These are phyloP conservation scores for Druon quercuslanigerum DNA, from an alignment of 1,140 invertebrate species.

Conservation along the genomic window DNA sequence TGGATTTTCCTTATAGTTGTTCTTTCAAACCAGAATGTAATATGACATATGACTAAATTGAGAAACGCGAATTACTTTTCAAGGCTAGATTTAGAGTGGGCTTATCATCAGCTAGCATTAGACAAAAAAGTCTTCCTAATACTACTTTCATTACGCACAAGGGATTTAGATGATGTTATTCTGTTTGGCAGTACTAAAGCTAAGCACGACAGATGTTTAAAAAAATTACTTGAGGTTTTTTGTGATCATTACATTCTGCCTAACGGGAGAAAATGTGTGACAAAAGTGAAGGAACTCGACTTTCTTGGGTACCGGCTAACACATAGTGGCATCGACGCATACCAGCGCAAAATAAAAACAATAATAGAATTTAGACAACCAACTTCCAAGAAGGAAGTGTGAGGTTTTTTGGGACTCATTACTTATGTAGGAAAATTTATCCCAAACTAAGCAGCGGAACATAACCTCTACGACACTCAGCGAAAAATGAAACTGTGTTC, in stretches of 20 bases:
- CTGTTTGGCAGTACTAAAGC: not conserved
- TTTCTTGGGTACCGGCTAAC: slow-evolving; percentile 57
- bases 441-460: too few species aligned
- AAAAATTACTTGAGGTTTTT: not conserved
- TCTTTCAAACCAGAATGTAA: slow-evolving; percentile 12
- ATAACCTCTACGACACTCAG: too few species aligned
- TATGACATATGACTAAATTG: slow-evolving; percentile 50
- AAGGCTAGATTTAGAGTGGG: slow-evolving; percentile 54
- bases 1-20: slow-evolving; percentile 54
- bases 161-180: slow-evolving; percentile 42
- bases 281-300: slow-evolving; percentile 47
- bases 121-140: slow-evolving; percentile 43
- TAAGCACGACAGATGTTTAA: not conserved
- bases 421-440: slow-evolving; percentile 60
- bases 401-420: slow-evolving; percentile 62
- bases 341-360: slow-evolving; percentile 48
- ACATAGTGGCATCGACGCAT: slow-evolving; percentile 44
- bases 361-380: slow-evolving; percentile 48
- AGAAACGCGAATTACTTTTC: slow-evolving; percentile 54
- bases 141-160: slow-evolving; percentile 31
- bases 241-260: not conserved
- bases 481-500: too few species aligned
- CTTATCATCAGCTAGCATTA: slow-evolving; percentile 60
- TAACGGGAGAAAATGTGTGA: slow-evolving; percentile 31
- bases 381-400: slow-evolving; percentile 49